Percentiles rank a stretch among this genome's conserved stretches.
Evolutionary conservation across 2,888 invertebrate species (phyloP).

Genomic region (Hydraecia micacea): DNA sequence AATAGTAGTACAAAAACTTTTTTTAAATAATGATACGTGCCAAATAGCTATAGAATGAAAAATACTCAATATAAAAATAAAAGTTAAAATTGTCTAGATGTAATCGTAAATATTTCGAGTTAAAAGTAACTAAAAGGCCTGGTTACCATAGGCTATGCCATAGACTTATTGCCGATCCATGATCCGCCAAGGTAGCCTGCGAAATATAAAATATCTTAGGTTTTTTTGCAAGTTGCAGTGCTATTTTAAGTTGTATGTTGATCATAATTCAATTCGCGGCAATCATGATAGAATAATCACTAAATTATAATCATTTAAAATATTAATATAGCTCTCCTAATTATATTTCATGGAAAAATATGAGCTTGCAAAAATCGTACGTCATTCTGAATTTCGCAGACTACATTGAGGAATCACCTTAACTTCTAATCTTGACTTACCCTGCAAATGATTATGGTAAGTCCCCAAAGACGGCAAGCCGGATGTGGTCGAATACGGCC

Average conservation of each 20-base stretch:
- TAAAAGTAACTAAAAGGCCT: neutral
- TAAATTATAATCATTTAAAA: too few relatives aligned
- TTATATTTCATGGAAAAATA: too few relatives aligned
- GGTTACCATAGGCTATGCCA: neutral
- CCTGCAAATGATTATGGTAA: too few relatives aligned
- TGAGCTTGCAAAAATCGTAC: too few relatives aligned
- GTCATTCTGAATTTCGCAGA: too few relatives aligned
- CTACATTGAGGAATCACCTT: too few relatives aligned
- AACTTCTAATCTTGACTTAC: too few relatives aligned
- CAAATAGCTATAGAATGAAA: constrained; percentile 1
- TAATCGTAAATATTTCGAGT: neutral
- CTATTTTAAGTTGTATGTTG: neutral
- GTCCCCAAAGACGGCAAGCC: too few relatives aligned
- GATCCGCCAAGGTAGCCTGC: too few relatives aligned
- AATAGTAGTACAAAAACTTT: constrained; percentile 8
- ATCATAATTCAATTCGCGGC: neutral
- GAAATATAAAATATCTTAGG: neutral
- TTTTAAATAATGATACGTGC: neutral
- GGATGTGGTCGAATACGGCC: too few relatives aligned
- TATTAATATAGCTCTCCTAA: neutral
- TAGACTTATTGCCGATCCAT: neutral
- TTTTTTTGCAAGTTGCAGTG: neutral
- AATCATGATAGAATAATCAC: neutral
- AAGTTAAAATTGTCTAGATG: neutral
- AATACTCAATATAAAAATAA: constrained; percentile 19